Evolutionary conservation across 2,113 vertebrate genomes (phyloP), one percentile per base, ranked within the genome.

Genomic region (Lampris incognitus): DNA sequence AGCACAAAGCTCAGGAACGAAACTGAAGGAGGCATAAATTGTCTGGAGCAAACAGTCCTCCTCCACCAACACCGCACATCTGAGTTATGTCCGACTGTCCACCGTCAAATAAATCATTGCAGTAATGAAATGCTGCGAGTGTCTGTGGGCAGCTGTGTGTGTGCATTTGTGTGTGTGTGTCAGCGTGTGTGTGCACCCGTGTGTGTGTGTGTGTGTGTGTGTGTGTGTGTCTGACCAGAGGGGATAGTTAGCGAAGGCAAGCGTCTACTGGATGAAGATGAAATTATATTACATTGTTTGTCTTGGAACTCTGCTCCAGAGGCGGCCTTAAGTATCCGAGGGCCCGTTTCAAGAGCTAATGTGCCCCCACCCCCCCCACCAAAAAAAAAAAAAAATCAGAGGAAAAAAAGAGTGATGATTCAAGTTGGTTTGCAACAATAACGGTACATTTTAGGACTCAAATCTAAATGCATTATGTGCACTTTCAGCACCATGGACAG

Each of bases 61-160:
- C 55, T 36, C 54, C 41, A 60, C 65, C 78, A 78, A 81, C 66
- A 64, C 61, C 58, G 38, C 46, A 50, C 8, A 57, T 7, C 66
- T 51, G 39, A 72, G 69, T 65, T 61, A 61, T 69, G 54, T 50
- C 52, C 38, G 37, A 51, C 68, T 48, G 57, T 54, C 66, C 4
- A n/a, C 38, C 78, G 66, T 78, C 74, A 78, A 5, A 81, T 67
- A 81, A 68, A 57, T 78, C 71, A 81, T 65, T 40, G 62, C 48
- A 42, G 71, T 68, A 72, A 78, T 81, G 63, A 81, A 81, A 74
- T 54, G 52, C 57, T 39, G 59, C 58, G 46, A 59, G 57, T 40
- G 69, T 55, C 44, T 50, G 13, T 55, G 59, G 6, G 37, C 9
- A 37, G 60, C 36, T 24, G 58, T 24, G 69, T 41, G 48, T 37